A percentile compares a stretch with the other conserved stretches of the same genome.
Conservation (phyloP, 2,797 vertebrate species). For the Xenops minutus region DNA sequence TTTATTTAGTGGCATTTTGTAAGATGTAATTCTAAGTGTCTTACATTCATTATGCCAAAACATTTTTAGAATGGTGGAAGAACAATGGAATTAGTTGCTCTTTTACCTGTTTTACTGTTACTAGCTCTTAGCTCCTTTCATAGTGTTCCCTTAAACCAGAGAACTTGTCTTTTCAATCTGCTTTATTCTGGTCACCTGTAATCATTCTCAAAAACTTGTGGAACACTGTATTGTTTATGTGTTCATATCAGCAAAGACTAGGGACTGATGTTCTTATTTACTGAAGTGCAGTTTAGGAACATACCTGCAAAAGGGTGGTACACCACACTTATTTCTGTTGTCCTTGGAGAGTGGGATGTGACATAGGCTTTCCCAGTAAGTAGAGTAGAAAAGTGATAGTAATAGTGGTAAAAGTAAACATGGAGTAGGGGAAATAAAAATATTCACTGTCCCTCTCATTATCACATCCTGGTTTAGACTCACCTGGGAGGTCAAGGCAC, state of each 20-base stretch:
- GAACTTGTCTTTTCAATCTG: neutral
- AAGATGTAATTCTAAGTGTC: neutral
- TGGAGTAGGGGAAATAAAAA: neutral
- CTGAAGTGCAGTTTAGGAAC: neutral
- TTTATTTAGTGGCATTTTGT: neutral
- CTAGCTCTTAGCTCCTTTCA: neutral
- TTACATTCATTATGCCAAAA: neutral
- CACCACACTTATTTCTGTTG: neutral
- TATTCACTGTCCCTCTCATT: neutral
- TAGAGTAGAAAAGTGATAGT: neutral
- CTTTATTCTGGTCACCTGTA: neutral
- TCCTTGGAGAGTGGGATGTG: neutral
- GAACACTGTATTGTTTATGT: neutral
- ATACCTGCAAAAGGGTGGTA: neutral
- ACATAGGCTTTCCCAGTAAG: neutral
- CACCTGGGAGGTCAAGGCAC: neutral
- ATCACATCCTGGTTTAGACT: neutral
- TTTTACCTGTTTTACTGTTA: neutral
- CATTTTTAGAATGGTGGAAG: neutral
- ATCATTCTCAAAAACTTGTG: neutral
- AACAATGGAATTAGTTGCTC: neutral
- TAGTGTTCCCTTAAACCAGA: neutral
- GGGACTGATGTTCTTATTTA: neutral
- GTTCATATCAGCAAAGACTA: neutral
- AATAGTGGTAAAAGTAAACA: neutral